Percentiles rank a stretch among this genome's conserved stretches.
Evolutionary conservation across 2,797 vertebrate species (phyloP).

Genomic region (Poliocrania exsul): DNA sequence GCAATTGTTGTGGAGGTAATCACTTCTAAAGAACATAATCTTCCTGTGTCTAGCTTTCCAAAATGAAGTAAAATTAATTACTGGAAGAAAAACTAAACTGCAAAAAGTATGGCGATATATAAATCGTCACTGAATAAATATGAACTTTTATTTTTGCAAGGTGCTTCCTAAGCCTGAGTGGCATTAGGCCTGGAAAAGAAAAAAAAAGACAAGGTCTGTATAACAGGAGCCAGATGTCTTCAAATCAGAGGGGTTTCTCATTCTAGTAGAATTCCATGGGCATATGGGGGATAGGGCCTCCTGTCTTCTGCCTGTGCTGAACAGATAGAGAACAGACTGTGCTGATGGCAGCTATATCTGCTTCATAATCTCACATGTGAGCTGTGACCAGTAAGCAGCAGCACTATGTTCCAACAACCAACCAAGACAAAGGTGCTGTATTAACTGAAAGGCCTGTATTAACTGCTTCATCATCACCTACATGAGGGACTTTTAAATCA

Average conservation of each 20-base stretch:
- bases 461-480: neutral
- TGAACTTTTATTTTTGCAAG: neutral
- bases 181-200: neutral
- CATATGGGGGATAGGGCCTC: neutral
- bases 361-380: neutral
- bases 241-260: neutral
- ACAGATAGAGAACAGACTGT: conserved; percentile 22
- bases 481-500: neutral
- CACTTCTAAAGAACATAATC: neutral
- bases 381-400: neutral
- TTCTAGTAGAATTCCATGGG: conserved; percentile 7
- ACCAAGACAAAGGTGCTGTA: neutral
- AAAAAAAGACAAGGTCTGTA: neutral
- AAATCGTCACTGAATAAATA: neutral
- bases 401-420: neutral
- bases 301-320: neutral
- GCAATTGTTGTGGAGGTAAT: neutral
- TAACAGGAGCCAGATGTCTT: neutral
- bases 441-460: neutral
- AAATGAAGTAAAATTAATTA: neutral
- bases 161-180: neutral
- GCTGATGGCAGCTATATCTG: neutral
- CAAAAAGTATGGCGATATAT: neutral
- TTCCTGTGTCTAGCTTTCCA: neutral
- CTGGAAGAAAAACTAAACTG: neutral